phyloP scores from a whole-genome alignment of 2,113 vertebrate genomes.

The Semicossyphus pulcher region DNA sequence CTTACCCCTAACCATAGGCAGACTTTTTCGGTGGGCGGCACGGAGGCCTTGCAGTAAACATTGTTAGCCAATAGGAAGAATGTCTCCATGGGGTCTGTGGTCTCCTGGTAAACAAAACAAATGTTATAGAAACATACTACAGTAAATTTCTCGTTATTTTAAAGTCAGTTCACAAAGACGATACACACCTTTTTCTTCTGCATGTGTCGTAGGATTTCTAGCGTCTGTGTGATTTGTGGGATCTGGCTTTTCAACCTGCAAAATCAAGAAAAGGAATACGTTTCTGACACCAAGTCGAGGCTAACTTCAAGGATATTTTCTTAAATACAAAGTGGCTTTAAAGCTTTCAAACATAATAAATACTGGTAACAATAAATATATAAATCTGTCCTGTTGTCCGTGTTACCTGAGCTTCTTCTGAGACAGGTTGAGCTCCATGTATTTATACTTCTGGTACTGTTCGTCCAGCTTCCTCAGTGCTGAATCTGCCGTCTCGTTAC shows the following conservation, averaged over 20 bases:
- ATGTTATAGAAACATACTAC: neutral
- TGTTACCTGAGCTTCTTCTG: slow-evolving; percentile 96
- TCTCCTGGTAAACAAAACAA: slow-evolving; percentile 83
- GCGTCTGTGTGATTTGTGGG: slow-evolving; percentile 98
- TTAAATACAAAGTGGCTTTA: too few relatives aligned
- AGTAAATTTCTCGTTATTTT: too few relatives aligned
- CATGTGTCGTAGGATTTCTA: slow-evolving; percentile 99
- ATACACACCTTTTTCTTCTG: slow-evolving; percentile 96
- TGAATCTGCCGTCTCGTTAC: slow-evolving; percentile 93
- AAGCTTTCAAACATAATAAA: too few relatives aligned
- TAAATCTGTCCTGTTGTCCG: too few relatives aligned
- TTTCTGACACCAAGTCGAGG: too few relatives aligned
- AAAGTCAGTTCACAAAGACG: neutral
- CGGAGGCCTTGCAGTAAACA: slow-evolving; percentile 95
- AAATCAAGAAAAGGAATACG: slow-evolving; percentile 47
- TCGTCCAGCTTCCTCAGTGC: slow-evolving; percentile 95
- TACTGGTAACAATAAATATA: too few relatives aligned
- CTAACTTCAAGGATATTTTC: too few relatives aligned
- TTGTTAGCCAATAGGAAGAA: slow-evolving; percentile 97
- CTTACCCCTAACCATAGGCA: slow-evolving; percentile 99
- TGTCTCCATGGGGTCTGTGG: slow-evolving; percentile 92
- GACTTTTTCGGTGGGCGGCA: slow-evolving; percentile 97
- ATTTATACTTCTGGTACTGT: slow-evolving; percentile 99
- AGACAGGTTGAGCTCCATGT: slow-evolving; percentile 97
- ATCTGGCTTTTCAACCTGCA: slow-evolving; percentile 96